These are phyloP conservation scores for Agrotis clavis DNA, from an alignment of 2,888 invertebrate genomes.

Conservation along the genomic window DNA sequence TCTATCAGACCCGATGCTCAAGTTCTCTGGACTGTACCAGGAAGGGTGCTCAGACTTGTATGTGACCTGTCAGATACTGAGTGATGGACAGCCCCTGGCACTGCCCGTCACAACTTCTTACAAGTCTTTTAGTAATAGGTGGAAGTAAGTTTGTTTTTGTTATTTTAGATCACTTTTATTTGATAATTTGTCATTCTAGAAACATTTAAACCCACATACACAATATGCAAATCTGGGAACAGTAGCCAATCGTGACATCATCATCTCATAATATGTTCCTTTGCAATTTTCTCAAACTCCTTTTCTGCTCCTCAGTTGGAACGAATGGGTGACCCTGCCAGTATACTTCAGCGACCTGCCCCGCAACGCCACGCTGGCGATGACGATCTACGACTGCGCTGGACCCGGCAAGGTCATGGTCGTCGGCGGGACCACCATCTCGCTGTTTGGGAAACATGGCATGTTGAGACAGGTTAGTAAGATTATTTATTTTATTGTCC, in stretches of 20 bases:
- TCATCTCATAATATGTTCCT: no score
- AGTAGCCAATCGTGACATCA: no score
- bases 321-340: constrained; percentile 98
- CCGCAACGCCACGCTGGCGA: constrained; percentile 95
- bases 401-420: constrained; percentile 96
- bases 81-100: constrained; percentile 95
- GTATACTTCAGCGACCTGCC: constrained; percentile 98
- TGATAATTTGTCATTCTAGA: no score
- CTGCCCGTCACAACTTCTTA: constrained; percentile 97
- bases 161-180: no score
- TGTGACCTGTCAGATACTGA: constrained; percentile 96
- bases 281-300: no score
- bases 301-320: constrained; percentile 94
- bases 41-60: constrained; percentile 96
- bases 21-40: constrained; percentile 97
- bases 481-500: background rate
- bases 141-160: constrained; percentile 93
- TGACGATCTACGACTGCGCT: constrained; percentile 98
- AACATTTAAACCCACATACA: no score
- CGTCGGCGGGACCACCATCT: constrained; percentile 98
- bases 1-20: constrained; percentile 96
- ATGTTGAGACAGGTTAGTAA: constrained; percentile 94
- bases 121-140: constrained; percentile 97
- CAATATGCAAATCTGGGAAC: no score
- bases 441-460: constrained; percentile 98